These are phyloP conservation scores for Stercorarius parasiticus DNA, from an alignment of 2,113 vertebrate species.

Conservation along the genomic window DNA sequence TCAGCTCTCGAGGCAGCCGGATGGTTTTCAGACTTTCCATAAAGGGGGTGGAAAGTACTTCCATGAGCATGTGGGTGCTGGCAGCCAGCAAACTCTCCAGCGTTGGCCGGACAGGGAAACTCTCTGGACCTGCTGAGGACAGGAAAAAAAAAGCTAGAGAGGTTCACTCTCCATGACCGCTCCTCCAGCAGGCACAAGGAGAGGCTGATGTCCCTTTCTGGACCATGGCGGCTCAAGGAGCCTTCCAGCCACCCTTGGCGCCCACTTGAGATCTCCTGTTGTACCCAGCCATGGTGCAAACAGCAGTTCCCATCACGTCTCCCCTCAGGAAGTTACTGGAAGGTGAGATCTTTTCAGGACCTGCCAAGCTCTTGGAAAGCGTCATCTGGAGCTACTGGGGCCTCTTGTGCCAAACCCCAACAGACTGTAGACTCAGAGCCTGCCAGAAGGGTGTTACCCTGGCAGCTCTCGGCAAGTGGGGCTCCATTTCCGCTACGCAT, in stretches of 20 bases:
- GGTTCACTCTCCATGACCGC: not conserved
- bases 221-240: not conserved
- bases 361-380: constrained; percentile 57
- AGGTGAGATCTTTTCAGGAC: constrained; percentile 58
- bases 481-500: not conserved
- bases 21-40: constrained; percentile 83
- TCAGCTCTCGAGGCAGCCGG: constrained; percentile 86
- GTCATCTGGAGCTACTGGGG: constrained; percentile 36
- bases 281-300: not conserved
- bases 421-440: constrained; percentile 7
- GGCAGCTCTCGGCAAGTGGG: constrained; percentile 30
- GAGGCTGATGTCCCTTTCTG: not conserved
- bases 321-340: constrained; percentile 46
- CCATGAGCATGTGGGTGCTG: constrained; percentile 90
- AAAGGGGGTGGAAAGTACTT: constrained; percentile 84
- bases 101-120: constrained; percentile 73
- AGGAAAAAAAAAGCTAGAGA: not conserved
- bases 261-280: not conserved
- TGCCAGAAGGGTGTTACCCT: constrained; percentile 65
- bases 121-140: constrained; percentile 58
- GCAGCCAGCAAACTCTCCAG: constrained; percentile 90
- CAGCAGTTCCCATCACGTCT: constrained; percentile 1
- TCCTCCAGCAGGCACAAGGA: not conserved
- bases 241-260: not conserved
- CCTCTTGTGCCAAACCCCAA: constrained; percentile 37